Conservation (phyloP, 2,888 invertebrate genomes). For the Plagodis dolabraria region DNA sequence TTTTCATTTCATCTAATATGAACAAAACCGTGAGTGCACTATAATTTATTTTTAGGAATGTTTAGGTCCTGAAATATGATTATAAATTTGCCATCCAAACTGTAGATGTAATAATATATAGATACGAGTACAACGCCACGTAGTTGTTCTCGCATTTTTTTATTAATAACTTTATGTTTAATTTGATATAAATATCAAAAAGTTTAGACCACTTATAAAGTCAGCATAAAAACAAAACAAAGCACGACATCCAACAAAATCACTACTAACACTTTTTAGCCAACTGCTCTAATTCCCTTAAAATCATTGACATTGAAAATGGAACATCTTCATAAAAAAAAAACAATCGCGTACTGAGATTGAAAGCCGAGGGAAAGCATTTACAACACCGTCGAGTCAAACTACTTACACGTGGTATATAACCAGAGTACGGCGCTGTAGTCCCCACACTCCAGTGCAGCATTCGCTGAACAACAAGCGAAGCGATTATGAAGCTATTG, state of each 20-base stretch:
- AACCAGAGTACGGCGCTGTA: conserved; percentile 54
- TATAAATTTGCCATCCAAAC: too few relatives aligned
- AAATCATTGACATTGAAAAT: conserved; percentile 28
- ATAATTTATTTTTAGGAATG: too few relatives aligned
- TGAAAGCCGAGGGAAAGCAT: conserved; percentile 71
- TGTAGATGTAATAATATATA: too few relatives aligned
- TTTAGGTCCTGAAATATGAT: too few relatives aligned
- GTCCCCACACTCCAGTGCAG: conserved; percentile 70
- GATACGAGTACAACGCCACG: too few relatives aligned
- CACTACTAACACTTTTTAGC: conserved; percentile 1
- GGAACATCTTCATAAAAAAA: conserved; percentile 43
- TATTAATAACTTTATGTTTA: too few relatives aligned
- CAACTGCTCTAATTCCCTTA: conserved; percentile 14
- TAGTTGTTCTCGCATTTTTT: too few relatives aligned
- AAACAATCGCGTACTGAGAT: conserved; percentile 53
- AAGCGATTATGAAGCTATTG: conserved; percentile 82
- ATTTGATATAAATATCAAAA: too few relatives aligned
- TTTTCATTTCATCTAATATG: too few relatives aligned
- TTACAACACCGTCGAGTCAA: conserved; percentile 72
- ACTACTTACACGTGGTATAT: conserved; percentile 73
- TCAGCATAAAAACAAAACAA: not conserved
- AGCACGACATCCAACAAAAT: not conserved
- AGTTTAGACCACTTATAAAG: too few relatives aligned
- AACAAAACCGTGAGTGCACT: too few relatives aligned
- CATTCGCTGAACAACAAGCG: conserved; percentile 75